Percentiles rank a stretch among this genome's conserved stretches.
phyloP scores from a whole-genome alignment of 2,113 vertebrate genomes.

The Grus americana region DNA sequence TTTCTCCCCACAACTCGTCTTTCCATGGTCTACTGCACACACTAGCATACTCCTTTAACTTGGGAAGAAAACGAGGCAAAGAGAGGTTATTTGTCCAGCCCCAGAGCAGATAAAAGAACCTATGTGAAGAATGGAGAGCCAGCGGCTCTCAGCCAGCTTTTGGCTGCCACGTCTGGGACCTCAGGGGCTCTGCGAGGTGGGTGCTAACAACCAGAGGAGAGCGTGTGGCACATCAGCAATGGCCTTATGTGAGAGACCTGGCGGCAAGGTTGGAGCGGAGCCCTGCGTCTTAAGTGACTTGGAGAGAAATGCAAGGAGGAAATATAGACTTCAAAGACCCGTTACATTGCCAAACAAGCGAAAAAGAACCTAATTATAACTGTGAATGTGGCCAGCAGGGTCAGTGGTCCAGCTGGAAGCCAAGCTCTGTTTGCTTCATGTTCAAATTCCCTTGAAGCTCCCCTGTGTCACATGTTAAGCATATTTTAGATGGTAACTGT shows the following conservation, averaged over 20 bases:
- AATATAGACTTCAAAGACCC: background rate
- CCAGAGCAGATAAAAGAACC: background rate
- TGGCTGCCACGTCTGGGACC: background rate
- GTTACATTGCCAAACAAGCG: background rate
- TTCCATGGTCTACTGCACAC: too few species aligned
- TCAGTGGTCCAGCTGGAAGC: background rate
- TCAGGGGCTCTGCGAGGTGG: background rate
- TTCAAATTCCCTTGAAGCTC: background rate
- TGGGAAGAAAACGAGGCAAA: background rate
- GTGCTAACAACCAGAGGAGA: background rate
- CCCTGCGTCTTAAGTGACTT: background rate
- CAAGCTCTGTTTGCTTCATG: background rate
- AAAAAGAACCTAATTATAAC: background rate
- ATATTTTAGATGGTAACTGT: background rate
- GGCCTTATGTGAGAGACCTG: background rate
- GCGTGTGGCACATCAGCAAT: background rate
- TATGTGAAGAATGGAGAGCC: background rate
- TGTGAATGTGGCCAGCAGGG: background rate
- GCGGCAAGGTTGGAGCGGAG: background rate
- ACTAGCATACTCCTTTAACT: background rate
- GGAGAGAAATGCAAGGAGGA: background rate
- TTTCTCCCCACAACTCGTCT: accelerated
- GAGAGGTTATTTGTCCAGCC: background rate
- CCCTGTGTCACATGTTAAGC: background rate
- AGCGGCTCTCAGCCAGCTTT: background rate